Evolutionary conservation across 1,140 invertebrate species (phyloP).

Genomic region (Megalonaias nervosa): DNA sequence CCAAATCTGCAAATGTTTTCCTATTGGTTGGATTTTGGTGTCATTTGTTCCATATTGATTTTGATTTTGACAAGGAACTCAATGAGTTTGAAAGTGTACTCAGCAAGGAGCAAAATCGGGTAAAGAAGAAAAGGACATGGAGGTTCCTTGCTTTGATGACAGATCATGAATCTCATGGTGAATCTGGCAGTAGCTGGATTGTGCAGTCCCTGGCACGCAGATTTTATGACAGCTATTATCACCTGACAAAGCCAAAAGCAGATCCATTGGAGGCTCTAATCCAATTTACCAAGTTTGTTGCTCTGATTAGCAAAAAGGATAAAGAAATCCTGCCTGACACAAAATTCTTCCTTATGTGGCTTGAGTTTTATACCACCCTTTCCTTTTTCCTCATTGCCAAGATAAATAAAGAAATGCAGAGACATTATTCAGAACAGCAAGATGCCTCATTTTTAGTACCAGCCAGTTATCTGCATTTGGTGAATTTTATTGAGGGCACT

Average conservation of each 20-base stretch:
- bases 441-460: slow-evolving; percentile 43
- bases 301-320: slow-evolving; percentile 21
- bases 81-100: no score
- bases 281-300: slow-evolving; percentile 52
- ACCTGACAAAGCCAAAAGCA: slow-evolving; percentile 17
- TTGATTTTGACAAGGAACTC: no score
- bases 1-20: slow-evolving; percentile 9
- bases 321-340: slow-evolving; percentile 38
- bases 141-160: no score
- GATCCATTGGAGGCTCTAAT: slow-evolving; percentile 50
- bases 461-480: slow-evolving; percentile 29
- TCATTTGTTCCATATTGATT: slow-evolving; percentile 12
- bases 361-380: slow-evolving; percentile 49
- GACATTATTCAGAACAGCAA: not conserved
- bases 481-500: slow-evolving; percentile 27
- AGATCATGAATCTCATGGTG: no score
- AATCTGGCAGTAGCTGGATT: not conserved
- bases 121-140: no score
- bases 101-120: no score
- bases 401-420: slow-evolving; percentile 14
- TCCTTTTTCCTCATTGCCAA: slow-evolving; percentile 43
- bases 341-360: slow-evolving; percentile 46
- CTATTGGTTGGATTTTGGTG: slow-evolving; percentile 14
- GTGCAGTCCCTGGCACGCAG: slow-evolving; percentile 35
- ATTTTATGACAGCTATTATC: slow-evolving; percentile 43